Evolutionary conservation across 2,797 vertebrate species (phyloP).

Genomic region (Rhynchonycteris naso): DNA sequence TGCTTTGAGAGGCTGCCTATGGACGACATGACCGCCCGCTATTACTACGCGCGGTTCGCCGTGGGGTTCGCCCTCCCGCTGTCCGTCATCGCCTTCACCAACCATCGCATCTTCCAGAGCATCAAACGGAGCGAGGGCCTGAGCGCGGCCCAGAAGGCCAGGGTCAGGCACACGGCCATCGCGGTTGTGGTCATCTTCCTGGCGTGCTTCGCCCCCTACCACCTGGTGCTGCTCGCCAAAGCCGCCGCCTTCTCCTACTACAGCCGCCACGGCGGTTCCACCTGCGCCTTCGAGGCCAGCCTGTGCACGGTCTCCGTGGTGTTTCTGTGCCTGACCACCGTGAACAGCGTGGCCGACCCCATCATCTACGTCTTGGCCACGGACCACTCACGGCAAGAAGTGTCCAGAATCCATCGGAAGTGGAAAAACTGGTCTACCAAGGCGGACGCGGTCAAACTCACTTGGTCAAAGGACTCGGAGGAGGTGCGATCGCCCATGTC

Average conservation of each 20-base stretch:
- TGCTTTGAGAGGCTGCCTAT: constrained; percentile 91
- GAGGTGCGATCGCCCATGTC: background rate
- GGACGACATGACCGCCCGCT: constrained; percentile 71
- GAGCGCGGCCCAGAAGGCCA: constrained; percentile 85
- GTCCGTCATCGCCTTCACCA: constrained; percentile 86
- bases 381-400: constrained; percentile 88
- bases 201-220: constrained; percentile 93
- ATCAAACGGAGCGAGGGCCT: constrained; percentile 86
- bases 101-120: constrained; percentile 86
- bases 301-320: constrained; percentile 87
- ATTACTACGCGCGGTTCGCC: constrained; percentile 87
- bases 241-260: constrained; percentile 84
- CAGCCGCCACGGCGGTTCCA: fast-evolving
- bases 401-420: constrained; percentile 72
- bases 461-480: constrained; percentile 76
- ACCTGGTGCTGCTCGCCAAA: constrained; percentile 89
- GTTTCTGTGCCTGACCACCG: constrained; percentile 91
- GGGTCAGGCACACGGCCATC: constrained; percentile 85
- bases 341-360: constrained; percentile 92
- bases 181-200: constrained; percentile 91
- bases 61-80: constrained; percentile 91
- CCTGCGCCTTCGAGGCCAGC: constrained; percentile 80
- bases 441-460: constrained; percentile 71
- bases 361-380: constrained; percentile 92
- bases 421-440: constrained; percentile 73